Percentiles rank a stretch among this genome's conserved stretches.
These are phyloP conservation scores for Myotis davidii DNA, from an alignment of 2,113 vertebrate genomes.

Conservation along the genomic window DNA sequence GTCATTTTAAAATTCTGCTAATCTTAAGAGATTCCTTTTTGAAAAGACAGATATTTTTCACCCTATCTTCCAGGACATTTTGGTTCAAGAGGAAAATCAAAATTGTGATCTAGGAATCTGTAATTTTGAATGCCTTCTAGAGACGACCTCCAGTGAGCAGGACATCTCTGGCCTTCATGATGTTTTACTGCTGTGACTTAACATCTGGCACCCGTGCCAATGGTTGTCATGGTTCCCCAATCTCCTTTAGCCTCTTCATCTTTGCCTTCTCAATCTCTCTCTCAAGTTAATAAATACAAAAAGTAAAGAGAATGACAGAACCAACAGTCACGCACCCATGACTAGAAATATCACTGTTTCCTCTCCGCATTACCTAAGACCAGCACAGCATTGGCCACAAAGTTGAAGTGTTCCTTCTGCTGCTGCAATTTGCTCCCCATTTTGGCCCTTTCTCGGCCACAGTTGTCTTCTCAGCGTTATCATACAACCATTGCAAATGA, in stretches of 20 bases:
- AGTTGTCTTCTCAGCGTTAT: not conserved
- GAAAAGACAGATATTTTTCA: not conserved
- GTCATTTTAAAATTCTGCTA: not conserved
- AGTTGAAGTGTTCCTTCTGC: not conserved
- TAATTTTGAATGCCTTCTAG: not conserved
- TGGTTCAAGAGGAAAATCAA: not conserved
- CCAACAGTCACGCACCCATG: not conserved
- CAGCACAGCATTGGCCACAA: accelerated
- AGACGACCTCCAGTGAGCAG: accelerated
- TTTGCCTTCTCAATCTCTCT: not conserved
- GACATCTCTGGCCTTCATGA: not conserved
- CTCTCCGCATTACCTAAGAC: not conserved
- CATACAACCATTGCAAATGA: not conserved
- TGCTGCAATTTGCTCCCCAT: accelerated
- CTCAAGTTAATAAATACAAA: not conserved
- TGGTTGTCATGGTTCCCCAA: accelerated
- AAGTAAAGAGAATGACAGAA: not conserved
- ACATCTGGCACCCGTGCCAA: accelerated
- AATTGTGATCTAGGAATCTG: too few species aligned
- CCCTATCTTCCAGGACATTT: not conserved
- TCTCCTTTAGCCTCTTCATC: not conserved
- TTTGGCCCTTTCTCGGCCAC: not conserved
- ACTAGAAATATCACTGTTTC: not conserved
- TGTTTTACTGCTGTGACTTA: not conserved
- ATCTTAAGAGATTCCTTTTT: not conserved